Evolutionary conservation across 2,888 invertebrate species (phyloP).

Genomic region (Pegoplata infirma): DNA sequence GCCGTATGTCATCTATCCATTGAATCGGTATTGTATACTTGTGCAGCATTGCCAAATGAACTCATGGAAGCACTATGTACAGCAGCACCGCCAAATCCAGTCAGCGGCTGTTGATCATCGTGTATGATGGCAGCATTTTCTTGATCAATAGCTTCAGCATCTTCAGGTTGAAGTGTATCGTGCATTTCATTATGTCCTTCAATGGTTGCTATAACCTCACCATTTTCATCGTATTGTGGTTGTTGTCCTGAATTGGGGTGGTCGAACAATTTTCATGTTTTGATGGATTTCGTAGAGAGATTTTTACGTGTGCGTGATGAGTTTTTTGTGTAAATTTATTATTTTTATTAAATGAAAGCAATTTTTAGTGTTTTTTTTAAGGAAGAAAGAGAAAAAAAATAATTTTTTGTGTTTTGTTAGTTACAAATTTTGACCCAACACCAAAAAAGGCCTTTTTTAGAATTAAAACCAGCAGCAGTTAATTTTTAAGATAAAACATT

Average conservation of each 20-base stretch:
- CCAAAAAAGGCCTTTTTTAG: slow-evolving; percentile 51
- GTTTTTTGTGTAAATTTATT: slow-evolving; percentile 54
- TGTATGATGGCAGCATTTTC: slow-evolving; percentile 75
- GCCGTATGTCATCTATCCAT: slow-evolving; percentile 77
- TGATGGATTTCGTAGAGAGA: slow-evolving; percentile 11
- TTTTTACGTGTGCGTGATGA: slow-evolving; percentile 53
- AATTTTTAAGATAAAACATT: slow-evolving; percentile 32
- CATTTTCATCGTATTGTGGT: slow-evolving; percentile 70
- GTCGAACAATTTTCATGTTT: slow-evolving; percentile 15
- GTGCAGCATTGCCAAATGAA: slow-evolving; percentile 68
- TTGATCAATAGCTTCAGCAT: slow-evolving; percentile 75
- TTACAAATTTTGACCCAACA: slow-evolving; percentile 68
- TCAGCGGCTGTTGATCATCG: slow-evolving; percentile 76
- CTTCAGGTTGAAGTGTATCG: slow-evolving; percentile 68
- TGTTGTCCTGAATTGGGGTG: slow-evolving; percentile 64
- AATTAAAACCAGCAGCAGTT: slow-evolving; percentile 10
- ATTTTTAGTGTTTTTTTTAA: slow-evolving; percentile 65
- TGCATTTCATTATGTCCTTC: slow-evolving; percentile 70
- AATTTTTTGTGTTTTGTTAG: slow-evolving; percentile 68
- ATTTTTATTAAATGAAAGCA: slow-evolving; percentile 63
- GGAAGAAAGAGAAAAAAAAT: slow-evolving; percentile 66
- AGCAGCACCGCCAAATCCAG: slow-evolving; percentile 72
- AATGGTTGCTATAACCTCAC: slow-evolving; percentile 73
- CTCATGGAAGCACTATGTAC: slow-evolving; percentile 70
- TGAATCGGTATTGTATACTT: slow-evolving; percentile 63